phyloP scores from a whole-genome alignment of 2,888 invertebrate genomes.

The Omphaloscelis lunosa region DNA sequence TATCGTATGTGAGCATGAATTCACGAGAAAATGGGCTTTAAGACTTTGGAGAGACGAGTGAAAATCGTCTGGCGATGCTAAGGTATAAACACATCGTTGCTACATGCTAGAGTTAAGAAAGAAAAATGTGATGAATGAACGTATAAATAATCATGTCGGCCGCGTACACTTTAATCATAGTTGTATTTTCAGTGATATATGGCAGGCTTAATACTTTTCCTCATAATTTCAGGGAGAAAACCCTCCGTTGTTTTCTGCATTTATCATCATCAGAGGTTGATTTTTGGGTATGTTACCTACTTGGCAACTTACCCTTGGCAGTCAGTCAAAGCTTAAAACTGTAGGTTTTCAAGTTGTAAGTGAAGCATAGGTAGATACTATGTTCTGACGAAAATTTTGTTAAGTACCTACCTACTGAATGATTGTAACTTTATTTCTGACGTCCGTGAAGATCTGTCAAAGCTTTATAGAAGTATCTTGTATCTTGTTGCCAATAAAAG shows the following conservation, averaged over 20 bases:
- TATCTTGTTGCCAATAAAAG: neutral
- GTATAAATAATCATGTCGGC: slow-evolving; percentile 79
- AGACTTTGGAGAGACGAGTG: slow-evolving; percentile 53
- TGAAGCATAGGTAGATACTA: too few species aligned
- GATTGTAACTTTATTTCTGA: neutral
- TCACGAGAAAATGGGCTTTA: slow-evolving; percentile 65
- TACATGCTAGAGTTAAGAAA: slow-evolving; percentile 68
- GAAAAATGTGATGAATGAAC: slow-evolving; percentile 82
- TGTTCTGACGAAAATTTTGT: neutral
- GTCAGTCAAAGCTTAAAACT: too few species aligned
- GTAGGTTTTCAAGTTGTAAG: neutral
- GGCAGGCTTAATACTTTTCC: slow-evolving; percentile 41
- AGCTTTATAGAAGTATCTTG: neutral
- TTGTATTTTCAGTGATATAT: slow-evolving; percentile 67
- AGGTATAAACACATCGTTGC: slow-evolving; percentile 68
- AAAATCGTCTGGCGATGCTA: slow-evolving; percentile 62
- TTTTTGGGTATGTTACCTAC: neutral
- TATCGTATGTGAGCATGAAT: slow-evolving; percentile 48
- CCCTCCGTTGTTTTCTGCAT: slow-evolving; percentile 11
- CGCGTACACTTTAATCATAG: slow-evolving; percentile 78
- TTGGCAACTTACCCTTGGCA: neutral
- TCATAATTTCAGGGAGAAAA: slow-evolving; percentile 34
- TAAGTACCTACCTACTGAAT: neutral
- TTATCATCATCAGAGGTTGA: slow-evolving; percentile 24
- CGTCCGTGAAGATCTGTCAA: neutral